Evolutionary conservation across 2,797 vertebrate species (phyloP).

Genomic region (Lagodon rhomboides): DNA sequence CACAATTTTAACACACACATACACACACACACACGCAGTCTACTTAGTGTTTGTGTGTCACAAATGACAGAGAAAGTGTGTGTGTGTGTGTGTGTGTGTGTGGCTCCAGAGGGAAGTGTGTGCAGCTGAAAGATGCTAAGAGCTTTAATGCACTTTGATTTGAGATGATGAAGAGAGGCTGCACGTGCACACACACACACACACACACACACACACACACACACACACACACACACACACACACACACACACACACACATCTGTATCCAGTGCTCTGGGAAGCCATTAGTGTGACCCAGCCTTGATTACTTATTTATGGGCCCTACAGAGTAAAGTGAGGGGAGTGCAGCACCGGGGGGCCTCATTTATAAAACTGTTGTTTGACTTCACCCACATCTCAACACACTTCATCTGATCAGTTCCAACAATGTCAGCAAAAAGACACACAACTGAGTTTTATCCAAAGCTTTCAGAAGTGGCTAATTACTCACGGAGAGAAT

Average conservation of each 20-base stretch:
- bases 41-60: conserved; percentile 33
- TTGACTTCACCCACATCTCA: conserved; percentile 64
- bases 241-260: conserved; percentile 51
- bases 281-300: conserved; percentile 84
- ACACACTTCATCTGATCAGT: conserved; percentile 19
- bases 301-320: conserved; percentile 86
- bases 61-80: conserved; percentile 32
- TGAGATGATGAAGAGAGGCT: conserved; percentile 58
- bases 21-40: conserved; percentile 11
- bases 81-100: conserved; percentile 19
- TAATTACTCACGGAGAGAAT: neutral
- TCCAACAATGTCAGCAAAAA: conserved; percentile 36
- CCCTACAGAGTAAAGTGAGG: conserved; percentile 73
- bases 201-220: conserved; percentile 45
- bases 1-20: conserved; percentile 49
- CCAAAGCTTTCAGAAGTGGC: neutral
- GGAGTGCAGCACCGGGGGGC: conserved; percentile 62
- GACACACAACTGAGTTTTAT: neutral
- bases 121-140: conserved; percentile 42
- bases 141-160: conserved; percentile 71
- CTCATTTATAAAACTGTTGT: conserved; percentile 61
- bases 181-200: conserved; percentile 21
- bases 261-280: conserved; percentile 78
- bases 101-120: conserved; percentile 23
- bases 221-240: conserved; percentile 47